These are phyloP conservation scores for Ahaetulla prasina DNA, from an alignment of 2,113 vertebrate genomes.

Conservation along the genomic window DNA sequence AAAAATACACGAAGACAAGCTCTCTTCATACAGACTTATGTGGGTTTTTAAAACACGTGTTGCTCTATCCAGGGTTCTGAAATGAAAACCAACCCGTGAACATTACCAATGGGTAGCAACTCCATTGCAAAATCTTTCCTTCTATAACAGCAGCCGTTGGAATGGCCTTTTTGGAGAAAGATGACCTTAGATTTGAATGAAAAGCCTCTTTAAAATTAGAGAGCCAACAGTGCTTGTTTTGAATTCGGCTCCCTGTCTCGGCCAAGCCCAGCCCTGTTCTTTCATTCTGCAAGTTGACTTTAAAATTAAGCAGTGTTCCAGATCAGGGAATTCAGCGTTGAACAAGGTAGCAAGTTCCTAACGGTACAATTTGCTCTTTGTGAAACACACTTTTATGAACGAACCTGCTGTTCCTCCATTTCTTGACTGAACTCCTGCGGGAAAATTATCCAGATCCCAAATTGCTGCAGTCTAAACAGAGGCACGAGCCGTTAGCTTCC, in stretches of 20 bases:
- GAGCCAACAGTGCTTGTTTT: background rate
- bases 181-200: background rate
- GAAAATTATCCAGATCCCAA: conserved; percentile 37
- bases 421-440: conserved; percentile 22
- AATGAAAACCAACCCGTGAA: background rate
- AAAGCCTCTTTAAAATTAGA: background rate
- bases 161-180: background rate
- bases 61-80: background rate
- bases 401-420: conserved; percentile 53
- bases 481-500: conserved; percentile 51
- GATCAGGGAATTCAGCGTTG: conserved; percentile 41
- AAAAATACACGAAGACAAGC: background rate
- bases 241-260: background rate
- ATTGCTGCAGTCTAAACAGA: conserved; percentile 47
- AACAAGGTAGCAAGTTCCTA: conserved; percentile 47
- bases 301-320: conserved; percentile 16
- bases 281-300: conserved; percentile 41
- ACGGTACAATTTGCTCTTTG: conserved; percentile 64
- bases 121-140: background rate
- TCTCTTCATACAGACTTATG: background rate
- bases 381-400: conserved; percentile 51
- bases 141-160: rapidly evolving
- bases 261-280: background rate
- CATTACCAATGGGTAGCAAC: background rate
- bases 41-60: background rate